These are phyloP conservation scores for Bostrychus sinensis DNA, from an alignment of 2,113 vertebrate species.

Conservation along the genomic window DNA sequence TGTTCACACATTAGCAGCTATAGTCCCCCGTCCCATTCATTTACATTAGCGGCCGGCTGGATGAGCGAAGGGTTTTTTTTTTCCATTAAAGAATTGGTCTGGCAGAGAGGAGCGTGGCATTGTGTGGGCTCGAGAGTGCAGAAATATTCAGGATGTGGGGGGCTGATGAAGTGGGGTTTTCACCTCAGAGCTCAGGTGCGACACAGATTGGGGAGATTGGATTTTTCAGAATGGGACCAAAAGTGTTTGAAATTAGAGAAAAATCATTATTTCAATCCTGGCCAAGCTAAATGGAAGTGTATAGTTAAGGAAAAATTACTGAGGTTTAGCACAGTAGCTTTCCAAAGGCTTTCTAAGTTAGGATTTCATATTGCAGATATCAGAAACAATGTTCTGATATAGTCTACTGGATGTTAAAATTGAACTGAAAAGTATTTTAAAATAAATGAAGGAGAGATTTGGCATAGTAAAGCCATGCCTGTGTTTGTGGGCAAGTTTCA, in stretches of 20 bases:
- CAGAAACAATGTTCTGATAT: too few relatives aligned
- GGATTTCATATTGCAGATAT: too few relatives aligned
- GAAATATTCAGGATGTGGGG: slow-evolving; percentile 57
- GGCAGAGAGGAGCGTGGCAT: slow-evolving; percentile 48
- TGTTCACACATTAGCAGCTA: slow-evolving; percentile 67
- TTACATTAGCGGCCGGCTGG: slow-evolving; percentile 71
- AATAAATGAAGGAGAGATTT: too few relatives aligned
- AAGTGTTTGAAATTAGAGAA: not conserved
- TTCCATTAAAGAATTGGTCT: slow-evolving; percentile 54
- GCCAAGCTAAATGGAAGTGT: too few relatives aligned
- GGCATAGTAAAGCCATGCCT: too few relatives aligned
- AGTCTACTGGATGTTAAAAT: too few relatives aligned
- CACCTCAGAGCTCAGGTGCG: slow-evolving; percentile 42
- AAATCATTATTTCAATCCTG: not conserved
- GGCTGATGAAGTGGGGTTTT: slow-evolving; percentile 43
- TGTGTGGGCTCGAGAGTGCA: slow-evolving; percentile 66
- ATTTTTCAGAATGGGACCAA: not conserved
- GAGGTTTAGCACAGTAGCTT: too few relatives aligned
- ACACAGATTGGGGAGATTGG: slow-evolving; percentile 37
- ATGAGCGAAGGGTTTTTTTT: slow-evolving; percentile 39
- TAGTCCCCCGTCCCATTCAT: slow-evolving; percentile 56
- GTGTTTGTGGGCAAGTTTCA: too few relatives aligned
- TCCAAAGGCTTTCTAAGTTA: too few relatives aligned
- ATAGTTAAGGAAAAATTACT: too few relatives aligned
- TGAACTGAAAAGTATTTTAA: too few relatives aligned